Evolutionary conservation across 2,113 vertebrate genomes (phyloP).

Genomic region (Piaya cayana): DNA sequence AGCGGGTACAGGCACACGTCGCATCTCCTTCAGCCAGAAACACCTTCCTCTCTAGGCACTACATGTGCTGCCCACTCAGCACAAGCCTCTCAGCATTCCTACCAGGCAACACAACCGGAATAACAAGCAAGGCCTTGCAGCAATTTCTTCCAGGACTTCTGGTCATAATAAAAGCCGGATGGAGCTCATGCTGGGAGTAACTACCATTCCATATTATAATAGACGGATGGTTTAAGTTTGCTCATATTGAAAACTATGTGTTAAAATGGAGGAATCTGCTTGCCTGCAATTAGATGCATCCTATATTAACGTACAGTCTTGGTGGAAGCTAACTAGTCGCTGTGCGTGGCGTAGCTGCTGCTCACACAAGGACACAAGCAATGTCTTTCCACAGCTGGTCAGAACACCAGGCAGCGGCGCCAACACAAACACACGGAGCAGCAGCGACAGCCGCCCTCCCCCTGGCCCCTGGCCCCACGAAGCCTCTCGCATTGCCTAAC

Average conservation of each 20-base stretch:
- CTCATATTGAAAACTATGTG: not conserved
- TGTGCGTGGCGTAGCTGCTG: not conserved
- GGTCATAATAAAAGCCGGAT: not conserved
- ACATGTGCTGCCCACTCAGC: fast-evolving
- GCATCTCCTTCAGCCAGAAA: not conserved
- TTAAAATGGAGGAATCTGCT: not conserved
- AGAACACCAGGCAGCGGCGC: not conserved
- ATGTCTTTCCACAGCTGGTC: not conserved
- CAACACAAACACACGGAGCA: not conserved
- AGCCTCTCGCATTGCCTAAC: not conserved
- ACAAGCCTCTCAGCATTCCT: not conserved
- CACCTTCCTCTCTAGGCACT: not conserved
- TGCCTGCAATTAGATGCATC: not conserved
- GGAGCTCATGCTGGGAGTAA: not conserved
- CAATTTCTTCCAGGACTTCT: not conserved
- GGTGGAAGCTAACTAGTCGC: not conserved
- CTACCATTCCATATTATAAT: not conserved
- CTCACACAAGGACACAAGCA: not conserved
- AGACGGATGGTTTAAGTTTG: not conserved
- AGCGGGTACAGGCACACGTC: fast-evolving
- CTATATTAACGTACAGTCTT: fast-evolving
- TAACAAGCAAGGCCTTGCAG: not conserved
- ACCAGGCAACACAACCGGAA: not conserved
- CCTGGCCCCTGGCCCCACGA: fast-evolving
- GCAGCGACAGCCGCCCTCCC: not conserved